Conservation (phyloP, 2,113 vertebrate species). For the Melanotaenia duboulayi region DNA sequence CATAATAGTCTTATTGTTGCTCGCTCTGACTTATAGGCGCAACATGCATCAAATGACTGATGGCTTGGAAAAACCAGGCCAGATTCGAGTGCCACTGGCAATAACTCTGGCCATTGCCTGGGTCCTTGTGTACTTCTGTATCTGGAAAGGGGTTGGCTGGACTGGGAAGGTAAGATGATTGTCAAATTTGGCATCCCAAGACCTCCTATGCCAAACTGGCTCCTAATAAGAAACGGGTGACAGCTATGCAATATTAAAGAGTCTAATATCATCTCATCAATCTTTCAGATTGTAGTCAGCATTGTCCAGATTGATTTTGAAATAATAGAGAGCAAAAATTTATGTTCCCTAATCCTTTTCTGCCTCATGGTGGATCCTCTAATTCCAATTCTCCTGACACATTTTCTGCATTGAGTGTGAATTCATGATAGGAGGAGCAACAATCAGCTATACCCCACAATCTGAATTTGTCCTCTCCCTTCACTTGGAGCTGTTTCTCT, state of each 20-base stretch:
- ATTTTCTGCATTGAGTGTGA: constrained; percentile 63
- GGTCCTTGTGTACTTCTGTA: constrained; percentile 98
- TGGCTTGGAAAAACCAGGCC: constrained; percentile 96
- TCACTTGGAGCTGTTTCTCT: constrained; percentile 48
- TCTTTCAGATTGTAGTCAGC: constrained; percentile 62
- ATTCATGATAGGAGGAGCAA: constrained; percentile 69
- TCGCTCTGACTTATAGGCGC: constrained; percentile 84
- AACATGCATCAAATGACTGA: constrained; percentile 98
- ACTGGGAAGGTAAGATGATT: constrained; percentile 94
- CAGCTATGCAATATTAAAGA: constrained; percentile 67
- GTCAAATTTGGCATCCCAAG: constrained; percentile 29
- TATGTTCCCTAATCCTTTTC: constrained; percentile 52
- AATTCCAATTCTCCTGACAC: constrained; percentile 71
- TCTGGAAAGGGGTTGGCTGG: constrained; percentile 99
- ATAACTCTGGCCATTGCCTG: constrained; percentile 97
- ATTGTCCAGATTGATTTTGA: constrained; percentile 61
- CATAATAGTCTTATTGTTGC: constrained; percentile 62
- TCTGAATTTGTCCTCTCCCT: constrained; percentile 59
- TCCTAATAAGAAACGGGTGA: constrained; percentile 41
- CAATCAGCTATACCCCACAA: constrained; percentile 49
- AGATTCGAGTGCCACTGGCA: constrained; percentile 92
- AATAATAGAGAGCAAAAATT: constrained; percentile 58
- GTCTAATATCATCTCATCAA: constrained; percentile 70
- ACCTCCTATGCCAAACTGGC: constrained; percentile 4
- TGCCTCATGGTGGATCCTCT: constrained; percentile 54